Conservation (phyloP, 2,797 vertebrate genomes). For the Typhlichthys eigenmanni region DNA sequence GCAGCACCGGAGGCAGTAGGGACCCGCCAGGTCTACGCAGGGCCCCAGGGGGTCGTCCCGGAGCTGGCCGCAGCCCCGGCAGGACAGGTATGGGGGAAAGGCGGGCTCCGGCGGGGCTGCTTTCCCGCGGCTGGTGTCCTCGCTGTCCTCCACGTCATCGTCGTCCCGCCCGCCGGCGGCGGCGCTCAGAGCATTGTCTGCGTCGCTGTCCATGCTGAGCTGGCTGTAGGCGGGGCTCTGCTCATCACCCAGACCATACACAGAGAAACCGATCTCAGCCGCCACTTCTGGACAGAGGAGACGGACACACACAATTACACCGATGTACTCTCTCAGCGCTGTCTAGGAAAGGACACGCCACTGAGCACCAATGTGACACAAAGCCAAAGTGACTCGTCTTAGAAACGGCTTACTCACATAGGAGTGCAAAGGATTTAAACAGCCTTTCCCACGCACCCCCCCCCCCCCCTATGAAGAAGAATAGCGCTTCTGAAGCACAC, state of each 20-base stretch:
- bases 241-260: conserved; percentile 87
- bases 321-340: not conserved
- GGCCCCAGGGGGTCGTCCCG: conserved; percentile 78
- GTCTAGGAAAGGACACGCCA: not conserved
- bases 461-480: no score
- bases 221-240: conserved; percentile 86
- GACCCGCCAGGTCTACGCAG: conserved; percentile 81
- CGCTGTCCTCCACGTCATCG: conserved; percentile 20
- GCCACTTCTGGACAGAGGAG: conserved; percentile 77
- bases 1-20: conserved; percentile 78
- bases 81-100: conserved; percentile 79
- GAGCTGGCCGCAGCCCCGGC: conserved; percentile 85
- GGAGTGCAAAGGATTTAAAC: no score
- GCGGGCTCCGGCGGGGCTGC: conserved; percentile 57
- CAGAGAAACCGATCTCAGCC: conserved; percentile 87
- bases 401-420: no score
- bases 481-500: no score
- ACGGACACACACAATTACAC: conserved; percentile 28
- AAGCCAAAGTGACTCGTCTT: not conserved
- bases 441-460: no score
- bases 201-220: conserved; percentile 88
- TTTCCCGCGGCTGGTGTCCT: conserved; percentile 18
- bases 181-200: conserved; percentile 76
- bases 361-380: not conserved
- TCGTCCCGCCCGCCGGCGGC: conserved; percentile 66